Evolutionary conservation across 2,888 invertebrate species (phyloP), one percentile per base, ranked within the genome.

Genomic region (Lepetodrilus schrolli): DNA sequence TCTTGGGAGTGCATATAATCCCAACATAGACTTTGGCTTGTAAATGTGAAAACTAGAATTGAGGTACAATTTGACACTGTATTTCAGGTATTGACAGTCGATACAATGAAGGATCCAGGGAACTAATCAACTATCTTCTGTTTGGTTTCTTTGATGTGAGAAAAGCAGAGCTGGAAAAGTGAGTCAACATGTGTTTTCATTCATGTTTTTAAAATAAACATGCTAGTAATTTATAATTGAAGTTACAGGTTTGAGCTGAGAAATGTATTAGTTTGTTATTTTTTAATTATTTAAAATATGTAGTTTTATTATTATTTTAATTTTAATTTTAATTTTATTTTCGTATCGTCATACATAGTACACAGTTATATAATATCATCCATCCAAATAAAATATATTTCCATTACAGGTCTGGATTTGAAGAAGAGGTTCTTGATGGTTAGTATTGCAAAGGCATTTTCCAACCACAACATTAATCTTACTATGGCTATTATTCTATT

Each of bases 71-170:
- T n/a, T n/a, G n/a, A n/a, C 34, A 30, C 51, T 48, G 26, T 71
- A 30, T 80, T 80, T 4, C 77, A 90, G 89, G 90, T 23, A 88
- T 89, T 78, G 90, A 90, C 78, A 84, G 88, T 51, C 75, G 88
- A 5, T 89, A 88, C 78, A 88, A 88, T 85, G 87, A 89, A 73
- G 89, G 90, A 4, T 84, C 82, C 69, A 75, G 77, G 34, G 87
- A 89, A 71, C 79, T 89, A n/a, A 80, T 86, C 20, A 87, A 88
- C 76, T 89, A 88, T 73, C 80, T 90, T 5, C 78, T 89, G 51
- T 89, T 90, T 85, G 88, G 87, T 47, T 86, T 89, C 73, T 89
- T 87, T 82, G 86, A 87, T 65, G 66, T 80, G 4, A 77, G 87
- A 23, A 87, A 83, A 77, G 71, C 79, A 34, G 88, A 88, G 68